Percentiles rank a stretch among this genome's conserved stretches.
Evolutionary conservation across 1,140 invertebrate species (phyloP).

Genomic region (Lasioglossum albipes): DNA sequence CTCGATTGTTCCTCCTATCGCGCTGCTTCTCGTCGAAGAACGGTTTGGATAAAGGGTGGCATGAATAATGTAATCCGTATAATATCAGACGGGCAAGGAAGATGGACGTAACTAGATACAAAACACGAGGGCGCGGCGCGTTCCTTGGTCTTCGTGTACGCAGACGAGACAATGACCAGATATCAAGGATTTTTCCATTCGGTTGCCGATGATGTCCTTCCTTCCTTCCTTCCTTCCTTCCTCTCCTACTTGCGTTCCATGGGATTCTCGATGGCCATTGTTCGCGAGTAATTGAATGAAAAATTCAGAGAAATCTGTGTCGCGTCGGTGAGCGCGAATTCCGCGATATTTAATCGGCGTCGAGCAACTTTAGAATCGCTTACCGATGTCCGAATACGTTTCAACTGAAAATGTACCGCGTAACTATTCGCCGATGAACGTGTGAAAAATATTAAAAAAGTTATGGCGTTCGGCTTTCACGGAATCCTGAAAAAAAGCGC

Average conservation of each 20-base stretch:
- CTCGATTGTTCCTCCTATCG: conserved; percentile 10
- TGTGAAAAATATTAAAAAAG: no score
- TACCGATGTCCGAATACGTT: no score
- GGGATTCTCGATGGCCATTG: background rate
- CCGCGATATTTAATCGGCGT: no score
- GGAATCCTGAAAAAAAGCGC: no score
- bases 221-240: no score
- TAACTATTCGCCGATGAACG: no score
- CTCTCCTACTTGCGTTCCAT: no score
- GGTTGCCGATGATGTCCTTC: no score
- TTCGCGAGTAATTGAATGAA: conserved; percentile 12
- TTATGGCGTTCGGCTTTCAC: no score
- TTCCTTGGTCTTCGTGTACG: conserved; percentile 47
- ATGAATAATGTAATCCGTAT: conserved; percentile 65
- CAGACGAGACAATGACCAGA: background rate
- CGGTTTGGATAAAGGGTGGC: conserved; percentile 52
- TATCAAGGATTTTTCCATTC: no score
- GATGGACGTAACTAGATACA: conserved; percentile 52
- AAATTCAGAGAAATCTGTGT: background rate
- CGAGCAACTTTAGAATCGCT: no score
- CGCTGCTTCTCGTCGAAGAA: conserved; percentile 35
- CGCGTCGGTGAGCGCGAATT: background rate
- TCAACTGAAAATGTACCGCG: no score
- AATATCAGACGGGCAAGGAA: conserved; percentile 45
- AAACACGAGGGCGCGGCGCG: conserved; percentile 33